phyloP scores from a whole-genome alignment of 2,888 invertebrate genomes.

The Agrotis clavis region DNA sequence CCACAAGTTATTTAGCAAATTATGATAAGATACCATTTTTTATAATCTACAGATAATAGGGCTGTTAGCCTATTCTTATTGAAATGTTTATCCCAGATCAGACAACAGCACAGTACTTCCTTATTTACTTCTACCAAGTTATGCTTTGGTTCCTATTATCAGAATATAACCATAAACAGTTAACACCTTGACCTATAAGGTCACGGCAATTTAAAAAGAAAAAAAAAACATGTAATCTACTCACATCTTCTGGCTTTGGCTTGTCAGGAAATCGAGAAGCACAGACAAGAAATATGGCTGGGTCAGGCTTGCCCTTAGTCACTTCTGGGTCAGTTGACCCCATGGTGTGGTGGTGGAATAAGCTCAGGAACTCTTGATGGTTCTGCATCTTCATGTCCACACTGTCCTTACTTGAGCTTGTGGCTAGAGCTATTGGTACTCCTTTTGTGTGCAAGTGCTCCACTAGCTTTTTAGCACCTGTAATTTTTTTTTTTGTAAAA shows the following conservation, averaged over 20 bases:
- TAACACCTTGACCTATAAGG: background rate
- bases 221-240: constrained; percentile 49
- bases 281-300: constrained; percentile 96
- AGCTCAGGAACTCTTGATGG: constrained; percentile 92
- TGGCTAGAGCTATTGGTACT: constrained; percentile 96
- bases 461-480: constrained; percentile 95
- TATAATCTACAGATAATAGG: background rate
- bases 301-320: constrained; percentile 96
- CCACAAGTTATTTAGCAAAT: background rate
- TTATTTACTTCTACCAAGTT: background rate
- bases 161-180: background rate
- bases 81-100: background rate
- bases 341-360: constrained; percentile 94
- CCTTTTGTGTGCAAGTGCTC: constrained; percentile 93
- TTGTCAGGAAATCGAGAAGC: constrained; percentile 93
- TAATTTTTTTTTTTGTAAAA: constrained; percentile 58
- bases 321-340: constrained; percentile 96
- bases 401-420: constrained; percentile 94
- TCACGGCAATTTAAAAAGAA: background rate
- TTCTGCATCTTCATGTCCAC: constrained; percentile 93
- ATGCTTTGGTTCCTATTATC: background rate
- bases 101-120: no score
- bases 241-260: constrained; percentile 91
- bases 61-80: background rate
- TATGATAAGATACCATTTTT: background rate